Conservation (phyloP, 2,888 invertebrate genomes). For the Lithophane socia region DNA sequence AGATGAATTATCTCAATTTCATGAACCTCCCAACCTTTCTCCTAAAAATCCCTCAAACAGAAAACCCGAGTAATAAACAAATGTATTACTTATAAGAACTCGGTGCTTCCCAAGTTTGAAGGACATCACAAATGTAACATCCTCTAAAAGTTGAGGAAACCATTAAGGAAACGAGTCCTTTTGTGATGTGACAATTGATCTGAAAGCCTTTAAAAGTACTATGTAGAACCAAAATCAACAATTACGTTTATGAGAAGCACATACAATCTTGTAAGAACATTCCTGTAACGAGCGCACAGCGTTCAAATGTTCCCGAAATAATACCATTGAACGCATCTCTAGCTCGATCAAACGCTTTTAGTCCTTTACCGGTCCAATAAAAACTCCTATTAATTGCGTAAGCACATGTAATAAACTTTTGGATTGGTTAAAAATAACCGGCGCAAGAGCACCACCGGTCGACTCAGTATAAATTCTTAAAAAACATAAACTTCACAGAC, state of each 20-base stretch:
- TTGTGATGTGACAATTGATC: slow-evolving; percentile 32
- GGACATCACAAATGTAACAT: slow-evolving; percentile 2
- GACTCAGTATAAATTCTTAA: slow-evolving; percentile 88
- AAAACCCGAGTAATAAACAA: neutral
- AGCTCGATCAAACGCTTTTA: slow-evolving; percentile 83
- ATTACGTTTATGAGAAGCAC: slow-evolving; percentile 59
- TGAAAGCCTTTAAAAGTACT: slow-evolving; percentile 23
- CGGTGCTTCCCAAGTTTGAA: neutral
- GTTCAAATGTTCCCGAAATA: slow-evolving; percentile 72
- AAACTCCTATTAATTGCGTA: slow-evolving; percentile 90
- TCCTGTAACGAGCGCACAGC: slow-evolving; percentile 51
- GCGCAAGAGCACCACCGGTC: slow-evolving; percentile 79
- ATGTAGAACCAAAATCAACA: slow-evolving; percentile 50
- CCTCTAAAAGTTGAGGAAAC: neutral
- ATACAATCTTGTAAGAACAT: slow-evolving; percentile 56
- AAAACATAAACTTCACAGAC: slow-evolving; percentile 87
- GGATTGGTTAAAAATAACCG: slow-evolving; percentile 89
- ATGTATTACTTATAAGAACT: neutral
- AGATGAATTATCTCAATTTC: too few species aligned
- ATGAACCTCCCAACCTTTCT: too few species aligned
- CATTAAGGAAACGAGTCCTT: slow-evolving; percentile 8
- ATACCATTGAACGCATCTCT: slow-evolving; percentile 71
- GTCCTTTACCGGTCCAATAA: slow-evolving; percentile 89
- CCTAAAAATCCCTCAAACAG: too few species aligned
- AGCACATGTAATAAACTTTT: slow-evolving; percentile 89